phyloP scores from a whole-genome alignment of 37 sponge, comb jelly and placozoan species.

The Aphrocallistes beatrix region DNA sequence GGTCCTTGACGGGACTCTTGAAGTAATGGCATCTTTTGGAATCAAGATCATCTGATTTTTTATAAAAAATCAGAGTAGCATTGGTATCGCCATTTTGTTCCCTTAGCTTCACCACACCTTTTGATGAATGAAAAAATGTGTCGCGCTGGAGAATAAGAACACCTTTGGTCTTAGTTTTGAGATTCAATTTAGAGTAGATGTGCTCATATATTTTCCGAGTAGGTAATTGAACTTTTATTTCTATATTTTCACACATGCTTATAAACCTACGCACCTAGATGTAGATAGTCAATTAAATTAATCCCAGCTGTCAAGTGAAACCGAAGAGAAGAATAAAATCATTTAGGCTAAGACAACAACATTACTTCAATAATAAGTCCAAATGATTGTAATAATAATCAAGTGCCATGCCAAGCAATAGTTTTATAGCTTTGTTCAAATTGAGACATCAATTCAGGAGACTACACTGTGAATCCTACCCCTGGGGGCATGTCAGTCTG shows the following conservation, averaged over 20 bases:
- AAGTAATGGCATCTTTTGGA: background rate
- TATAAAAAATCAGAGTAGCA: background rate
- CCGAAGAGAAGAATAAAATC: too few relatives aligned
- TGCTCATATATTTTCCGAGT: background rate
- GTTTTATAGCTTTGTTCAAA: too few relatives aligned
- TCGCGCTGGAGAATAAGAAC: background rate
- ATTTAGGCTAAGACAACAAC: too few relatives aligned
- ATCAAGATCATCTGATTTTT: background rate
- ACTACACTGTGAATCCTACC: too few relatives aligned
- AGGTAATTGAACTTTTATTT: background rate
- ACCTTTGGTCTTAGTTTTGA: background rate
- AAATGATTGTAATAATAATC: too few relatives aligned
- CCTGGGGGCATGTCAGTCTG: too few relatives aligned
- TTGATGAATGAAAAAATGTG: background rate
- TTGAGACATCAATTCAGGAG: too few relatives aligned
- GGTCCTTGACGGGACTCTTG: background rate
- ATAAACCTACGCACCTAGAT: background rate
- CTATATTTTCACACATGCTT: background rate
- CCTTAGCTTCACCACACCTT: conserved; percentile 15
- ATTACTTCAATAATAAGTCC: too few relatives aligned
- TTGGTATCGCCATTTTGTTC: background rate
- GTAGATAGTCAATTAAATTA: background rate
- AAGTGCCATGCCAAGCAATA: too few relatives aligned
- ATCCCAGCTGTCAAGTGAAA: too few relatives aligned
- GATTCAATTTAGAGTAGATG: background rate